Conservation (phyloP, 2,797 vertebrate species). For the Gallirallus australis region DNA sequence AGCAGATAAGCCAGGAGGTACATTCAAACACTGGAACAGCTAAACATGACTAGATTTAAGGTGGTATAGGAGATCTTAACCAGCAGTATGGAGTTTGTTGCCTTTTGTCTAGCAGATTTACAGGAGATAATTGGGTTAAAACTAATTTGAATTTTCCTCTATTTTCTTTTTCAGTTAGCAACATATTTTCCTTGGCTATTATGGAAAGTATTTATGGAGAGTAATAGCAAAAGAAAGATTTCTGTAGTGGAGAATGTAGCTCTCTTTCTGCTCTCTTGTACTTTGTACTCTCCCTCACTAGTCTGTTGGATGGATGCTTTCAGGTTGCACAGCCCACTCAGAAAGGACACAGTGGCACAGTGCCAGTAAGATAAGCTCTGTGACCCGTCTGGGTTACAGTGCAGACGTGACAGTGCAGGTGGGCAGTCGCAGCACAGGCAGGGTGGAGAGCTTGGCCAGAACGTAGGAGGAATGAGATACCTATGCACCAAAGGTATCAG, state of each 20-base stretch:
- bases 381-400: neutral
- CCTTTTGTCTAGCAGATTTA: neutral
- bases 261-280: neutral
- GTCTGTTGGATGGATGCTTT: accelerated
- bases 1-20: neutral
- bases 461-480: neutral
- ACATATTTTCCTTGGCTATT: neutral
- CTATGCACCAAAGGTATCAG: neutral
- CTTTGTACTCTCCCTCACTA: neutral
- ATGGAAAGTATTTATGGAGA: neutral
- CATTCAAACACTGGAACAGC: neutral
- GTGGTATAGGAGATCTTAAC: neutral
- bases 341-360: neutral
- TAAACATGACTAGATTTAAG: neutral
- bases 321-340: neutral
- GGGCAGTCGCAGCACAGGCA: neutral
- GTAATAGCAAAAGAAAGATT: neutral
- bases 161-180: neutral
- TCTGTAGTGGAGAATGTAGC: neutral
- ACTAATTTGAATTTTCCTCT: neutral
- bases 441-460: neutral
- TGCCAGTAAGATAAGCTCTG: neutral
- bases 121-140: neutral
- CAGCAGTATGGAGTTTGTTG: neutral
- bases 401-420: neutral